Base-by-base conservation (phyloP, 2,797 vertebrate genomes). In the Rhinophrynus dorsalis region DNA sequence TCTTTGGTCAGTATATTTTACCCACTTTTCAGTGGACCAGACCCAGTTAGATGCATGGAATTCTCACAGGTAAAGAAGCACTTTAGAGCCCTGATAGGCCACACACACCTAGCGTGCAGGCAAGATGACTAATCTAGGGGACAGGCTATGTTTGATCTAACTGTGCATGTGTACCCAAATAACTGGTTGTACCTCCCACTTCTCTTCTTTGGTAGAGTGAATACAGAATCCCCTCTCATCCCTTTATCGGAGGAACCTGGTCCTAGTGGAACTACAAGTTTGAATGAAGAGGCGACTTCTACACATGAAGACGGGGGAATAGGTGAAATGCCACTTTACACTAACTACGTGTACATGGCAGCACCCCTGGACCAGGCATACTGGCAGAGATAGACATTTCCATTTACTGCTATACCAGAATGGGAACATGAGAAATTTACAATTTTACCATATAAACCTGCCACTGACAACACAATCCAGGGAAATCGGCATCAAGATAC, bases 321-420 rank as follows among this genome's bases (percentile, higher is more conserved):
- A 6, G 30, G 3, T 30, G 13, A 17, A 10, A 23, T 3, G 10
- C 51, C 68, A 12, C 5, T 57, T 5, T 71, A 71, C 35, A 56
- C 33, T 5, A 71, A 71, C n/a, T 71, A 71, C 15, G 9, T 56
- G 33, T 17, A 37, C 24, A 50, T 29, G 23, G 45, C 2, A 6
- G 6, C 44, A 24, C 32, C 57, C 15, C 12, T 57, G 10, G 48
- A 58, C 33, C 23, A 63, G 24, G 21, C 30, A 26, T 11, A 30
- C 3, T 40, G 13, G 4, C 59, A 64, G 6, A 37, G 27, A 32
- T 64, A 38, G 42, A n/a, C n/a, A n/a, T n/a, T n/a, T n/a, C 24
- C 11, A 21, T 18, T 13, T 32, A 38, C 2, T 13, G 2, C 15
- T 20, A 5, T 50, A 27, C 9, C 23, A 48, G 12, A 21, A 24